Evolutionary conservation across 2,888 invertebrate species (phyloP).

Genomic region (Tubulanus polymorphus): DNA sequence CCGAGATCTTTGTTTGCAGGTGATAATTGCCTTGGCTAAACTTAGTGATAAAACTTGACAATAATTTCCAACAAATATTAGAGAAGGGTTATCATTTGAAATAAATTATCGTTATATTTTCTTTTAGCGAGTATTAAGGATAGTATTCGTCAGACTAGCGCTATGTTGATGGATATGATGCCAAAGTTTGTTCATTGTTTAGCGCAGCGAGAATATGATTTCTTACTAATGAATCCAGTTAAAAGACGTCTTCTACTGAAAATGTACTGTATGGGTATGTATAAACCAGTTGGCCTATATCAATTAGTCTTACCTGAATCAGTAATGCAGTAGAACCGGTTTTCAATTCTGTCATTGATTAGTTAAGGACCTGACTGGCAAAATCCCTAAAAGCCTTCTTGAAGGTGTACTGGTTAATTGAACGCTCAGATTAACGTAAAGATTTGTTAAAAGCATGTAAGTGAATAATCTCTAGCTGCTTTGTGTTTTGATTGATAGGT

Average conservation of each 20-base stretch:
- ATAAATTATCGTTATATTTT: background rate
- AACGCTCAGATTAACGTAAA: too few relatives aligned
- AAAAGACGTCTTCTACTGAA: conserved; percentile 43
- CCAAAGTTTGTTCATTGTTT: conserved; percentile 40
- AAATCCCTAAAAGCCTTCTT: background rate
- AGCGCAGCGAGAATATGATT: conserved; percentile 46
- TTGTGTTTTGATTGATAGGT: conserved; percentile 21
- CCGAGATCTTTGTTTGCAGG: conserved; percentile 44
- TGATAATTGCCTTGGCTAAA: conserved; percentile 15
- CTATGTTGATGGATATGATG: conserved; percentile 38
- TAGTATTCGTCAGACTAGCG: conserved; percentile 36
- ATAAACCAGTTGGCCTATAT: background rate
- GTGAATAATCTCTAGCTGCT: too few relatives aligned
- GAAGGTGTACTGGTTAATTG: too few relatives aligned
- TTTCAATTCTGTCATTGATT: too few relatives aligned
- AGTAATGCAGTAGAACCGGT: too few relatives aligned
- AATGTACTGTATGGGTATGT: conserved; percentile 41
- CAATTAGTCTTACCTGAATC: too few relatives aligned
- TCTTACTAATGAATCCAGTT: conserved; percentile 36
- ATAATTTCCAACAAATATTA: too few relatives aligned
- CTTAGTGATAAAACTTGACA: too few relatives aligned
- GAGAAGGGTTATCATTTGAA: background rate
- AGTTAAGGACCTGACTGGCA: too few relatives aligned
- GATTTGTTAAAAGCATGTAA: too few relatives aligned
- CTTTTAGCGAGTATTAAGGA: conserved; percentile 41